Evolutionary conservation across 2,888 invertebrate species (phyloP).

Genomic region (Drosophila ezoana): DNA sequence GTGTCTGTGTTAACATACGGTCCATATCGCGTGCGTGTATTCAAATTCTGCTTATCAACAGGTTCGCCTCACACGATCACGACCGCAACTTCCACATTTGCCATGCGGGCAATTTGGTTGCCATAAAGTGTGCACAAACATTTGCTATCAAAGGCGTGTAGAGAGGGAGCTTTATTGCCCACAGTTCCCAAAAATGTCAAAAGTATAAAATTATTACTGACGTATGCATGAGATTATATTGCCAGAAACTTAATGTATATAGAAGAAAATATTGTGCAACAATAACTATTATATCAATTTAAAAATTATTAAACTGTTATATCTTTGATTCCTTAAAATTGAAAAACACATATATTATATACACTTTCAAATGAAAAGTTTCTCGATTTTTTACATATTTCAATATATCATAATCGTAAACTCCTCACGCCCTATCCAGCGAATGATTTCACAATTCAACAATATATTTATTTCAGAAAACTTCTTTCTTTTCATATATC

Average conservation of each 20-base stretch:
- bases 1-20: conserved; percentile 28
- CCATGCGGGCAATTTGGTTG: conserved; percentile 40
- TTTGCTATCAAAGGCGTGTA: conserved; percentile 28
- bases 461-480: too few species aligned
- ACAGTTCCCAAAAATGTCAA: conserved; percentile 8
- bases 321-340: too few species aligned
- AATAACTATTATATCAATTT: not conserved
- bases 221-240: conserved; percentile 1
- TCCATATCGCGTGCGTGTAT: conserved; percentile 71
- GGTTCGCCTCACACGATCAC: conserved; percentile 52
- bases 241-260: not conserved
- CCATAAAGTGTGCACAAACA: conserved; percentile 37
- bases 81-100: conserved; percentile 37
- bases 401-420: too few species aligned
- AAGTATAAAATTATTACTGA: conserved; percentile 1
- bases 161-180: conserved; percentile 14
- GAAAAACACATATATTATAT: not conserved
- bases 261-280: not conserved
- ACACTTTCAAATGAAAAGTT: too few species aligned
- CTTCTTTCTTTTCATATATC: not conserved
- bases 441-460: too few species aligned
- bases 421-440: too few species aligned
- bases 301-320: not conserved
- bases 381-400: too few species aligned
- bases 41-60: conserved; percentile 77